These are phyloP conservation scores for Brachyptera risi DNA, from an alignment of 2,888 invertebrate species.

Conservation along the genomic window DNA sequence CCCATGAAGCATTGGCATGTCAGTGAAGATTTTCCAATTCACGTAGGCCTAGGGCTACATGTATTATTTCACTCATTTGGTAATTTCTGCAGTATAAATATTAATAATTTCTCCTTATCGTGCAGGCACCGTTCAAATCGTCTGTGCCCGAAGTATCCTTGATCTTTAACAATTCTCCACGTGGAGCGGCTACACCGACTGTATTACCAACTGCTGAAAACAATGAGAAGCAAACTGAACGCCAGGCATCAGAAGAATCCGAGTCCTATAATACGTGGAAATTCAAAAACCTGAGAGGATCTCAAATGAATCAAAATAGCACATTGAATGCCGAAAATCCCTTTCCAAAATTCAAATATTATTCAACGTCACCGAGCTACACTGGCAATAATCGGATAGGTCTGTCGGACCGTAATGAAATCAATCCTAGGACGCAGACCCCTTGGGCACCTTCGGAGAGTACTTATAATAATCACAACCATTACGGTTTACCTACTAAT, in stretches of 20 bases:
- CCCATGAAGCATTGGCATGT: too few relatives aligned
- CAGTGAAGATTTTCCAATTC: too few relatives aligned
- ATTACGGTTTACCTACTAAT: too few relatives aligned
- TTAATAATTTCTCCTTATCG: too few relatives aligned
- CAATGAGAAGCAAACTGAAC: neutral
- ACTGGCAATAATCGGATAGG: neutral
- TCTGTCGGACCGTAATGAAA: too few relatives aligned
- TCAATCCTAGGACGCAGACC: too few relatives aligned
- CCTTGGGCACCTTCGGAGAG: too few relatives aligned
- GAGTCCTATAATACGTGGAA: constrained; percentile 14
- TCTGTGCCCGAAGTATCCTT: constrained; percentile 10
- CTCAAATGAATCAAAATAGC: neutral
- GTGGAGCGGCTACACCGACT: neutral
- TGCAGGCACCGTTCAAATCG: constrained; percentile 8
- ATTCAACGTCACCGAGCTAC: neutral
- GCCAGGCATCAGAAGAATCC: neutral
- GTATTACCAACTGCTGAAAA: neutral
- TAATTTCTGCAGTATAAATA: neutral
- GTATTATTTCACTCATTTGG: too few relatives aligned
- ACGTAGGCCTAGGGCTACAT: too few relatives aligned
- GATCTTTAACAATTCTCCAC: neutral
- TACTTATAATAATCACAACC: too few relatives aligned
- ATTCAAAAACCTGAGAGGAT: constrained; percentile 1
- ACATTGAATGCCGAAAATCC: neutral
- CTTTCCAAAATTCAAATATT: constrained; percentile 1